Evolutionary conservation across 2,797 vertebrate genomes (phyloP), one percentile per base, ranked within the genome.

Genomic region (Monodelphis domestica): DNA sequence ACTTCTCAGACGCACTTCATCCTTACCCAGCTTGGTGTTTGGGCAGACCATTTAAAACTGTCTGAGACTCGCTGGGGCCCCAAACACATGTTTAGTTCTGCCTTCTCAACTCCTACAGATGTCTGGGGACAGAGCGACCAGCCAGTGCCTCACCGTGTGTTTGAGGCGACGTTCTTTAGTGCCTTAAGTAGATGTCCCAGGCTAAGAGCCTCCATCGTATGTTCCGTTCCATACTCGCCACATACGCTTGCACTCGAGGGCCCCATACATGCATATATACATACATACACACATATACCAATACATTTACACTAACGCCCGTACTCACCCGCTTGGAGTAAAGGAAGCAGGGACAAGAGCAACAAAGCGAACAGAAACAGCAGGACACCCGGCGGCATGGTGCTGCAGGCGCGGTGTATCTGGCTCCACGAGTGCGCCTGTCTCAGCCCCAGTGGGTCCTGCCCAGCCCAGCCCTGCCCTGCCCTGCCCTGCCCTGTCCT

Each of bases 241-340:
- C 30, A n/a, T 63, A n/a, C 11, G 30, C 30, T 14, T 30, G 4
- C 30, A 33, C n/a, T n/a, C n/a, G 30, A 63, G 12, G 57, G 26
- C 24, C 10, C 26, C 38, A 38, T 24, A 45, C 38, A 63, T 63
- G 15, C 57, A n/a, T 56, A 56, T 56, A 84, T 84, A 38, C 21
- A 11, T 9, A 11, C 38, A 26, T 26, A 28, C 17, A 45, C 70
- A 45, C 63, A 3, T 84, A 26, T 45, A 4, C 70, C 70, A 26
- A 50, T 45, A 38, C n/a, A 24, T 28, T 84, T 78, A 45, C 7
- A 24, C 12, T 33, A 21, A 50, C 10, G 50, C 70, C 70, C 50
- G 50, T 84, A 96, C 97, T 97, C 97, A 98, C 98, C 98, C 15
- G 98, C 96, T 97, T 91, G 54, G 52, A 96, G 97, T 54, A 96